phyloP scores from a whole-genome alignment of 2,113 vertebrate species.

The Tricholaema leucomelas region DNA sequence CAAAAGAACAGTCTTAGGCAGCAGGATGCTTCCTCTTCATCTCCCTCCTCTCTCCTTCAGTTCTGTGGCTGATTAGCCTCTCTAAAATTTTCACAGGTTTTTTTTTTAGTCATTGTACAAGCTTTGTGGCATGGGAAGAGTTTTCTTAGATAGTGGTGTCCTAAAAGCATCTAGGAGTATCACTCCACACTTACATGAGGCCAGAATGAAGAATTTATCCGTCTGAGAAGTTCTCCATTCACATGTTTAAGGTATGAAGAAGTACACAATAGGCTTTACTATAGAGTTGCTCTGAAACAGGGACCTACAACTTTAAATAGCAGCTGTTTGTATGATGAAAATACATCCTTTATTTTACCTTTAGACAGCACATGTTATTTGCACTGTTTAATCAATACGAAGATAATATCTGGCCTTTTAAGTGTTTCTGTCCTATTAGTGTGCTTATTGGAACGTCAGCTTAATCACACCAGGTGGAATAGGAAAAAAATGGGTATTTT shows the following conservation, averaged over 20 bases:
- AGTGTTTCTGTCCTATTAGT: background rate
- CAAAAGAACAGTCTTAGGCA: background rate
- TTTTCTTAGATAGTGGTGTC: accelerated
- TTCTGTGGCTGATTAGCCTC: background rate
- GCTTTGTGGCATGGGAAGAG: background rate
- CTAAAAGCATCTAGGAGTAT: background rate
- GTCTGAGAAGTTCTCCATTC: background rate
- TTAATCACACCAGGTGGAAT: background rate
- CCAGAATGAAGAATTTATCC: background rate
- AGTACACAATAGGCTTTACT: background rate
- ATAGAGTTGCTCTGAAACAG: background rate
- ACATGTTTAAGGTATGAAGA: background rate
- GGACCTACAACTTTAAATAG: too few species aligned
- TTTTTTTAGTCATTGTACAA: background rate
- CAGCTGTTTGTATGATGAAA: background rate
- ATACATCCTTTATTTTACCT: background rate
- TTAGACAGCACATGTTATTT: background rate
- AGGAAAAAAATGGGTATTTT: background rate
- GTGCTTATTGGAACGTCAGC: background rate
- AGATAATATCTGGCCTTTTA: background rate
- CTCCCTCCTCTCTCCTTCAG: background rate
- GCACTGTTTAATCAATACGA: background rate
- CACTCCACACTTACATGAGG: background rate
- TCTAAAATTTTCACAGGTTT: background rate
- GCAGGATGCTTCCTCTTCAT: background rate